Conservation (phyloP, 2,113 vertebrate genomes). For the Hippoglossus stenolepis region DNA sequence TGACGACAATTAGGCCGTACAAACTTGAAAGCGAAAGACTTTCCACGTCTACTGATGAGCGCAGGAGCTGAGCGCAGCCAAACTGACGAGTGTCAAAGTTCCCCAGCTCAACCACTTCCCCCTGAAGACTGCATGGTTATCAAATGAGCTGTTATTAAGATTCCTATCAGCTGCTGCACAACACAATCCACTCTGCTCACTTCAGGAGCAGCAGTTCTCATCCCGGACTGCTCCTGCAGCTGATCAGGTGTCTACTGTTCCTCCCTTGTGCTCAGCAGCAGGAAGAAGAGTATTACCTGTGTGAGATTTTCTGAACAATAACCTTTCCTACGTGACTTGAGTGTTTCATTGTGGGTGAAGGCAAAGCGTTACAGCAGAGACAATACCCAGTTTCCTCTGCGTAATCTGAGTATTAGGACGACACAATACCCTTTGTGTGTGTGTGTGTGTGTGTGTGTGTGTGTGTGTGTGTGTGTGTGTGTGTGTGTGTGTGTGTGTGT, state of each 20-base stretch:
- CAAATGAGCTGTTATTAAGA: conserved; percentile 62
- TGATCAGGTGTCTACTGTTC: conserved; percentile 44
- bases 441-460: neutral
- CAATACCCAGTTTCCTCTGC: conserved; percentile 37
- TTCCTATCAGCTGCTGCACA: conserved; percentile 66
- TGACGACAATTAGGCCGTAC: conserved; percentile 18
- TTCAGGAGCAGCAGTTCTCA: conserved; percentile 42
- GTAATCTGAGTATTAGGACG: conserved; percentile 45
- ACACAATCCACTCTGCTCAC: conserved; percentile 55
- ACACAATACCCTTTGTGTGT: conserved; percentile 18
- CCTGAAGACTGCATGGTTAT: conserved; percentile 42
- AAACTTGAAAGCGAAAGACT: neutral
- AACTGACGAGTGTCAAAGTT: conserved; percentile 24
- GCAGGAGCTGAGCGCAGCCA: neutral
- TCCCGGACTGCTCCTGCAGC: conserved; percentile 30
- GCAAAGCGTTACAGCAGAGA: conserved; percentile 34
- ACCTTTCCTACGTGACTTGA: conserved; percentile 21
- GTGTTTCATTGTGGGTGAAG: conserved; percentile 41
- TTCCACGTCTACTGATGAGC: neutral
- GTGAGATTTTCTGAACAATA: conserved; percentile 46
- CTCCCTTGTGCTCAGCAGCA: conserved; percentile 42
- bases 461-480: conserved; percentile 14
- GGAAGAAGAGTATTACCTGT: conserved; percentile 43
- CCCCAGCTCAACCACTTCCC: conserved; percentile 11
- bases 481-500: conserved; percentile 10